Base-by-base conservation (phyloP, 2,888 invertebrate genomes). In the Empis livida region DNA sequence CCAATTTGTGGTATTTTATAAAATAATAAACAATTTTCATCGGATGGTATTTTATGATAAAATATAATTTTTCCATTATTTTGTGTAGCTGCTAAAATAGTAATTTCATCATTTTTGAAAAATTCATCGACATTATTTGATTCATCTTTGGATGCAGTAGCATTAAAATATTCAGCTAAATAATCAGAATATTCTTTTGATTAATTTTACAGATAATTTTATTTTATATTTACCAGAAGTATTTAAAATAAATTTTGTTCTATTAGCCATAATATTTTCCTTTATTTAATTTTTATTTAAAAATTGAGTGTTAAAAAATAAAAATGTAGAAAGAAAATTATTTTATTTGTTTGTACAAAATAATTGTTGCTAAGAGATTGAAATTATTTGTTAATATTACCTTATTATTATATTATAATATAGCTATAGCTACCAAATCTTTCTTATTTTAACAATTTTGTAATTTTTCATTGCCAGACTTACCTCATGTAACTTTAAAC, bases 51-150 rank as follows among this genome's bases (percentile, higher is more conserved):
- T 51, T 62, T 64, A 59, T 70, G 65, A 51, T 67, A 63, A 60
- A 70, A 70, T 58, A 63, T 62, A 55, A 70, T 65, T 60, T 65
- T 63, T 52, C 69, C 65, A 57, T 70, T 64, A 55, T 64, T 60
- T 53, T 65, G 61, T 52, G 64, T 64, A 47, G 73, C 73, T 54
- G 69, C 70, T 50, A 74, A 59, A 51, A 67, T 65, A 42, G 68
- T 65, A 51, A 68, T 64, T 56, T 70, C 70, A 54, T 71, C 71
- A 53, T 64, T 70, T 56, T 71, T 66, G 45, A 74, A 59, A 59
- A 74, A 75, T 54, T 70, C 70, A 53, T 67, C 62, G 51, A 75
- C 59, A 51, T 66, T 58, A 49, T 61, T 58, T 27, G 56, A 50
- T 52, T 63, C 58, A 55, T 65, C 71, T 55, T 59, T 61, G 55